These are phyloP conservation scores for Aleiodes alternator DNA, from an alignment of 2,888 invertebrate genomes.

Conservation along the genomic window DNA sequence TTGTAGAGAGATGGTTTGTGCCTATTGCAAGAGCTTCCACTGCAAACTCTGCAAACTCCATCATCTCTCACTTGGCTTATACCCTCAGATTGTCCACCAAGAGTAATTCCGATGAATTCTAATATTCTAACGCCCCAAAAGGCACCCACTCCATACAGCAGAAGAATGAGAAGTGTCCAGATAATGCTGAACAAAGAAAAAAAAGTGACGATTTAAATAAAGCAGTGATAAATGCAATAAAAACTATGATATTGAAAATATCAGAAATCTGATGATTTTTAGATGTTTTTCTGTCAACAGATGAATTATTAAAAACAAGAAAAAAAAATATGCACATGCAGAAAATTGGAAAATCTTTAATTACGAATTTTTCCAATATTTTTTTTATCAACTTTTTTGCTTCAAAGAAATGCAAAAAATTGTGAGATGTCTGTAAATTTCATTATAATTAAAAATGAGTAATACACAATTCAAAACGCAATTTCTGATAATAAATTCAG, in stretches of 20 bases:
- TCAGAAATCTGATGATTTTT: not conserved
- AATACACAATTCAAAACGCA: too few relatives aligned
- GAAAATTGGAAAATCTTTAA: too few relatives aligned
- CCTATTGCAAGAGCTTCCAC: conserved; percentile 67
- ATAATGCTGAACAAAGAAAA: conserved; percentile 59
- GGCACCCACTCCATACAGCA: conserved; percentile 60
- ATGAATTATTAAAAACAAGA: too few relatives aligned
- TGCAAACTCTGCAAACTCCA: conserved; percentile 67
- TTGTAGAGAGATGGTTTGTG: conserved; percentile 64
- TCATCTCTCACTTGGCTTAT: conserved; percentile 47
- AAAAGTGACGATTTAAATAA: conserved; percentile 3
- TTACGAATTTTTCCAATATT: not conserved
- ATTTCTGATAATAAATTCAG: too few relatives aligned
- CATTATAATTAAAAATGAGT: too few relatives aligned
- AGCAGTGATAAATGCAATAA: conserved; percentile 12
- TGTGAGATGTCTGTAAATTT: too few relatives aligned
- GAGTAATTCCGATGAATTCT: conserved; percentile 56
- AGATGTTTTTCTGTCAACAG: too few relatives aligned
- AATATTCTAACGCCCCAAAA: conserved; percentile 65
- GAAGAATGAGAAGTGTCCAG: conserved; percentile 61
- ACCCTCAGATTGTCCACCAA: conserved; percentile 11
- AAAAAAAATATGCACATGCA: too few relatives aligned
- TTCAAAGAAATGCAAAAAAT: too few relatives aligned
- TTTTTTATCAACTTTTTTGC: too few relatives aligned
- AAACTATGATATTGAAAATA: not conserved